Evolutionary conservation across 2,888 invertebrate genomes (phyloP), one percentile per base, ranked within the genome.

Genomic region (Sphaerophoria rueppellii): DNA sequence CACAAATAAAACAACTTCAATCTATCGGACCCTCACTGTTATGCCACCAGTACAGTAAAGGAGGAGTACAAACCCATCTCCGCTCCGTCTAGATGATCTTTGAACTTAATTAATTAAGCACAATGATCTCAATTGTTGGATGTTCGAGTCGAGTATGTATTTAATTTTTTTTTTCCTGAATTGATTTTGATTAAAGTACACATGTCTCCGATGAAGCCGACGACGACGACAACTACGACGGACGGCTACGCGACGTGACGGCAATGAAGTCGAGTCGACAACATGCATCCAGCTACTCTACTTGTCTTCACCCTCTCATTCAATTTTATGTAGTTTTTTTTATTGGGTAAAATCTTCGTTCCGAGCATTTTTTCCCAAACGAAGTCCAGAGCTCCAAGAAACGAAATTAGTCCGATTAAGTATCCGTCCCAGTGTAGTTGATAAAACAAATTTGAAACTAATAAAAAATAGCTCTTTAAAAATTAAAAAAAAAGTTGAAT

Each of bases 81-180:
- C 87, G 43, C 24, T 43, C 88, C 24, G 86, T 74, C 79, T 89
- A 89, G 89, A 89, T 90, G 90, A 91, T 91, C 91, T 91, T 90
- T 91, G 91, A 91, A 91, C 91, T 90, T 90, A 91, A 91, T 91
- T 91, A 91, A 91, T 91, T 91, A 91, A 91, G 89, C 88, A 90
- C 91, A 91, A 91, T 90, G 90, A 90, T 89, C 90, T 88, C 89
- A 90, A 91, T 91, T 91, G 91, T 90, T 89, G 89, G 87, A 85
- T 87, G 76, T 48, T 24, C 24, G 24, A 24, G 24, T 24, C 2
- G 24, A 24, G 34, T 58, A 11, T 72, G 37, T 82, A 63, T 58
- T 70, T 65, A 54, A 35, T 63, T 61, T 78, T 60, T 70, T 46
- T 46, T 34, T 65, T 67, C 54, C 76, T 81, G 85, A 85, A 85